phyloP scores from a whole-genome alignment of 2,113 vertebrate genomes.

The Parus major region DNA sequence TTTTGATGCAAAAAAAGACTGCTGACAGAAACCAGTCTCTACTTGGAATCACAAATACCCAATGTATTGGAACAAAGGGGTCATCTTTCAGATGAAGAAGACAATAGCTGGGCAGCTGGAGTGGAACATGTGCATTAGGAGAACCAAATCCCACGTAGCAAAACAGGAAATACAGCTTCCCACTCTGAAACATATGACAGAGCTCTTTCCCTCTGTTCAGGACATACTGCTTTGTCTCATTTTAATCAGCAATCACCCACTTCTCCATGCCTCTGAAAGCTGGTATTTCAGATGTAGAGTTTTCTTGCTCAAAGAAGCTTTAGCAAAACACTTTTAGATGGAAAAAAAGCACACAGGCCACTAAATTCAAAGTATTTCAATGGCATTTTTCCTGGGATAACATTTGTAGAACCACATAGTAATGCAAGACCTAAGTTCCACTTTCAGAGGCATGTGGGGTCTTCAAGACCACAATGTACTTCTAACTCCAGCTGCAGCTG shows the following conservation, averaged over 20 bases:
- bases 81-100: neutral
- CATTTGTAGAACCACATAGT: neutral
- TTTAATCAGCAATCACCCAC: neutral
- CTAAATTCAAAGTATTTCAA: neutral
- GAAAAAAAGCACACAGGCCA: neutral
- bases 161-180: constrained; percentile 24
- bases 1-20: neutral
- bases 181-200: neutral
- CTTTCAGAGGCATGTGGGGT: neutral
- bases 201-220: neutral
- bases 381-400: neutral
- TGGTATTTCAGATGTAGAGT: neutral
- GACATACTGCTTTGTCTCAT: neutral
- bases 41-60: neutral
- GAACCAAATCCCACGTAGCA: neutral
- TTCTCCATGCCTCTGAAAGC: neutral
- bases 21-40: neutral
- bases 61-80: neutral
- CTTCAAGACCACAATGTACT: neutral
- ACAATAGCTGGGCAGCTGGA: neutral
- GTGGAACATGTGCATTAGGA: neutral
- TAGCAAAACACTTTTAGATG: neutral
- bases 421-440: neutral
- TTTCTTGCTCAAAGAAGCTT: neutral
- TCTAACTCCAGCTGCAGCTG: neutral